A percentile compares a stretch with the other conserved stretches of the same genome.
These are phyloP conservation scores for Amorpha juglandis DNA, from an alignment of 2,888 invertebrate species.

Conservation along the genomic window DNA sequence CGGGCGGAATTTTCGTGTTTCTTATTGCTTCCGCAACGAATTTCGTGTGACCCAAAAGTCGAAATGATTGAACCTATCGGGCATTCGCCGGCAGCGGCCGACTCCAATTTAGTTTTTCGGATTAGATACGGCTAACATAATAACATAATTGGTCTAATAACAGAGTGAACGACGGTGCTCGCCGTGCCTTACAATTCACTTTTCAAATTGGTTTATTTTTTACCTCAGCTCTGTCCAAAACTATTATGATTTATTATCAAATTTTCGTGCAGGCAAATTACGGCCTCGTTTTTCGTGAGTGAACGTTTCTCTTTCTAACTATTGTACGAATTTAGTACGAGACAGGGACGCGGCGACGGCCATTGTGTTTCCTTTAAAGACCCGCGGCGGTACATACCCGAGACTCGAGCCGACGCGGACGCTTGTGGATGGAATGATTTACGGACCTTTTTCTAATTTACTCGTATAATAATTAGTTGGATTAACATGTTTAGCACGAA, in stretches of 20 bases:
- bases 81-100: conserved; percentile 81
- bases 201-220: conserved; percentile 84
- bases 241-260: conserved; percentile 84
- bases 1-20: conserved; percentile 78
- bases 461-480: conserved; percentile 73
- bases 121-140: conserved; percentile 84
- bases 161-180: conserved; percentile 70
- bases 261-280: conserved; percentile 84
- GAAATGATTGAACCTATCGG: conserved; percentile 82
- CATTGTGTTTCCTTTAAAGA: conserved; percentile 74
- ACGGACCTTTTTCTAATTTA: conserved; percentile 76
- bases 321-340: conserved; percentile 43
- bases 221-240: conserved; percentile 79
- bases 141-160: conserved; percentile 85
- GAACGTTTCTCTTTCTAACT: conserved; percentile 64
- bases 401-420: conserved; percentile 31
- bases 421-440: conserved; percentile 74
- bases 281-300: conserved; percentile 72
- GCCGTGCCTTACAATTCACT: conserved; percentile 84
- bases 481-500: conserved; percentile 73
- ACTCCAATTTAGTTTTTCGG: conserved; percentile 84
- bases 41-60: conserved; percentile 82
- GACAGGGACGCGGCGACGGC: conserved; percentile 64
- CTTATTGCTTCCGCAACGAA: conserved; percentile 84
- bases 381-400: conserved; percentile 65